Evolutionary conservation across 2,797 vertebrate species (phyloP).

Genomic region (Hoplostethus atlanticus): DNA sequence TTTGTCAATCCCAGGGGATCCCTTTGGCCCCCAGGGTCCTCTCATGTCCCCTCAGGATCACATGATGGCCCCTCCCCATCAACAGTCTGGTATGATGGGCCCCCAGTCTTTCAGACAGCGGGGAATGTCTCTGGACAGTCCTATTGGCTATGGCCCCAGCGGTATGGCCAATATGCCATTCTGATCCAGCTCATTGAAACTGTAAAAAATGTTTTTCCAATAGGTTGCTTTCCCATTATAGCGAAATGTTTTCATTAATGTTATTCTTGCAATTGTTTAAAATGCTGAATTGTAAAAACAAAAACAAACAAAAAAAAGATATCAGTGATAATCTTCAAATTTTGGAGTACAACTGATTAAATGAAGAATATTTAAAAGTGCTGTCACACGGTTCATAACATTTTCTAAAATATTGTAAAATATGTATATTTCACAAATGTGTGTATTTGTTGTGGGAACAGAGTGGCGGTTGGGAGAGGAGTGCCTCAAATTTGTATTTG

Average conservation of each 20-base stretch:
- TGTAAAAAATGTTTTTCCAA: constrained; percentile 62
- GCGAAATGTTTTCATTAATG: constrained; percentile 73
- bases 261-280: constrained; percentile 74
- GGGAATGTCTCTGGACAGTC: constrained; percentile 95
- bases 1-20: constrained; percentile 91
- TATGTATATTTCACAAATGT: constrained; percentile 86
- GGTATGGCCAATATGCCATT: constrained; percentile 96
- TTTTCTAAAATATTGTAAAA: constrained; percentile 87
- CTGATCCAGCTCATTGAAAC: constrained; percentile 77
- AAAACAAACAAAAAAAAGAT: constrained; percentile 26
- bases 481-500: constrained; percentile 80
- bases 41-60: constrained; percentile 93
- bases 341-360: constrained; percentile 69
- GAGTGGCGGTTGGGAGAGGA: constrained; percentile 75
- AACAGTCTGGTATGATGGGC: constrained; percentile 94
- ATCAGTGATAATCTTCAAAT: constrained; percentile 67
- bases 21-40: constrained; percentile 91
- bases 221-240: constrained; percentile 65
- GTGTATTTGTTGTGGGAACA: constrained; percentile 81
- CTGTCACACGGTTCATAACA: constrained; percentile 77
- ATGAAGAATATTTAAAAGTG: constrained; percentile 70
- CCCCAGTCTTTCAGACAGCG: constrained; percentile 94
- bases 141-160: constrained; percentile 92
- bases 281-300: constrained; percentile 61
- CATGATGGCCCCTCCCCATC: constrained; percentile 91